Conservation (phyloP, 2,113 vertebrate species). For the Perca fluviatilis region DNA sequence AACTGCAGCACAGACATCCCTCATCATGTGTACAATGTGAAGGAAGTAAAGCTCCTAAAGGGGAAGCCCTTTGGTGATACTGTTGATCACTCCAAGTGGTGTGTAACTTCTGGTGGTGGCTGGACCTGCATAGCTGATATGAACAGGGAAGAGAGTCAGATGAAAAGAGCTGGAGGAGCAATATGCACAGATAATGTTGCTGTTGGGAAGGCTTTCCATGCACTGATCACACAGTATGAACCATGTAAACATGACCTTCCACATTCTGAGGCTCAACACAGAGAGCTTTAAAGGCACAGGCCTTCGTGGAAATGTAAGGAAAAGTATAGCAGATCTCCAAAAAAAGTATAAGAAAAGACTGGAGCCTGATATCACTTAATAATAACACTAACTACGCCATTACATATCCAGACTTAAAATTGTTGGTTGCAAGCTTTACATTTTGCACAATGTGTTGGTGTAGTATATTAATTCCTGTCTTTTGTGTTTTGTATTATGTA, state of each 20-base stretch:
- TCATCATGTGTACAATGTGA: constrained; percentile 65
- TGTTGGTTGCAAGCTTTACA: not conserved
- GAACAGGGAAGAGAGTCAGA: constrained; percentile 72
- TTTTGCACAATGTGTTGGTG: not conserved
- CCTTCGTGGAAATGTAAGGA: not conserved
- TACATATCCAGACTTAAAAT: not conserved
- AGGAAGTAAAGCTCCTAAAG: not conserved
- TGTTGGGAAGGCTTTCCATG: constrained; percentile 21
- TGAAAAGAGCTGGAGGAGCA: constrained; percentile 70
- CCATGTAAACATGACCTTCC: not conserved
- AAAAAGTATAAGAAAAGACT: not conserved
- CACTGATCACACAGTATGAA: rapidly evolving
- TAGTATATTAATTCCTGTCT: not conserved
- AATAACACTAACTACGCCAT: not conserved
- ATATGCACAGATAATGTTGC: constrained; percentile 42
- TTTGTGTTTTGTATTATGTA: not conserved
- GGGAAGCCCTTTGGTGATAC: not conserved
- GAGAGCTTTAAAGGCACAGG: constrained; percentile 23
- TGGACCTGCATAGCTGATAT: constrained; percentile 72
- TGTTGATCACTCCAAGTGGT: constrained; percentile 77
- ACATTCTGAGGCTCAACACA: not conserved
- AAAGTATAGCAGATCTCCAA: not conserved
- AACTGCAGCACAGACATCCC: constrained; percentile 34
- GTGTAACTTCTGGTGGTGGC: constrained; percentile 9
- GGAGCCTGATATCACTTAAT: not conserved